A percentile compares a stretch with the other conserved stretches of the same genome.
Evolutionary conservation across 35 echinoderm and acorn worm species (phyloP).

Genomic region (Apostichopus parvimensis): DNA sequence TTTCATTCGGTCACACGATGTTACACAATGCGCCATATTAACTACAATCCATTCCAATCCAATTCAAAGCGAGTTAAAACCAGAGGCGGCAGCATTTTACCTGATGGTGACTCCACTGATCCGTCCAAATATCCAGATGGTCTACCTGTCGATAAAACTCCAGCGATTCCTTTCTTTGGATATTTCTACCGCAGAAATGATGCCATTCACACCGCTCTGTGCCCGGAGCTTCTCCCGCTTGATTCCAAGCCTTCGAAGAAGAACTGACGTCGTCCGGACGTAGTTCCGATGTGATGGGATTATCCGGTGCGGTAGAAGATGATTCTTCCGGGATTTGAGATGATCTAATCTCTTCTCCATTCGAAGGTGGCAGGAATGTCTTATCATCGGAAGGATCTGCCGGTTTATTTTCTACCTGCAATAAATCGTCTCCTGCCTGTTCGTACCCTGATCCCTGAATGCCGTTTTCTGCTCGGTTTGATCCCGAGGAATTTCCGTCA

Average conservation of each 20-base stretch:
- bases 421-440: background rate
- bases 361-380: background rate
- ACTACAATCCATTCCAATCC: too few relatives aligned
- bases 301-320: too few relatives aligned
- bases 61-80: too few relatives aligned
- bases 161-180: slow-evolving; percentile 60
- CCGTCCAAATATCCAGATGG: slow-evolving; percentile 89
- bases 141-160: slow-evolving; percentile 95
- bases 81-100: slow-evolving; percentile 10
- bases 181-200: slow-evolving; percentile 69
- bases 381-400: background rate
- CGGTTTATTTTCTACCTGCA: background rate
- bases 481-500: background rate
- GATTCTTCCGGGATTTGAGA: background rate
- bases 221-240: background rate
- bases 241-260: background rate
- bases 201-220: slow-evolving; percentile 59
- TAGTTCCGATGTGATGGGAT: too few relatives aligned
- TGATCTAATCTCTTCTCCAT: background rate
- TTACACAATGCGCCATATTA: too few relatives aligned
- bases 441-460: background rate
- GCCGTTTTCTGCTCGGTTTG: background rate
- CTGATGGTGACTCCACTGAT: slow-evolving; percentile 85
- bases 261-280: background rate
- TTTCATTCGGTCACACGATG: too few relatives aligned